Conservation (phyloP, 37 sponge, comb jelly and placozoan species). For the Ephydatia muelleri region DNA sequence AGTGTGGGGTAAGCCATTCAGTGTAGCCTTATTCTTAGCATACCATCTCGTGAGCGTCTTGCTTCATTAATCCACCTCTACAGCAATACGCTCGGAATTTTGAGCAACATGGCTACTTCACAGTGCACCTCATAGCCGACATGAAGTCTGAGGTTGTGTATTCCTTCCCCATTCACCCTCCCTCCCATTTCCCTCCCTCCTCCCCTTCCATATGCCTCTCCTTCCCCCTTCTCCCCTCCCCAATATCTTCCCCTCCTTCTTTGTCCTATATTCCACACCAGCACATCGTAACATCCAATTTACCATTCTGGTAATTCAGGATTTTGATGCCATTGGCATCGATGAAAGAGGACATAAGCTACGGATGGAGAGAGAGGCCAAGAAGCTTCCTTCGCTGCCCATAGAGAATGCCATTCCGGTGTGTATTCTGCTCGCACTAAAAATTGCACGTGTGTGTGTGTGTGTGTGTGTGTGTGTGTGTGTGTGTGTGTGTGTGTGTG, state of each 20-base stretch:
- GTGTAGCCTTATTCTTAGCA: background rate
- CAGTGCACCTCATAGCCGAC: constrained; percentile 30
- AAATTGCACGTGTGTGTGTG: background rate
- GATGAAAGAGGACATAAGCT: constrained; percentile 56
- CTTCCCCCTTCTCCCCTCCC: background rate
- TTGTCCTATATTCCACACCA: no score
- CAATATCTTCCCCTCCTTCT: no score
- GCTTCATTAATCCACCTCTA: background rate
- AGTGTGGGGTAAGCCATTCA: background rate
- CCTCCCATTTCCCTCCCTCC: background rate
- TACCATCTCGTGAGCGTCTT: background rate
- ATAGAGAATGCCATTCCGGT: constrained; percentile 63
- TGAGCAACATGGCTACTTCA: constrained; percentile 55
- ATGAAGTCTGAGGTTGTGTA: constrained; percentile 38
- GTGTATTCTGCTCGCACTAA: constrained; percentile 18
- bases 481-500: constrained; percentile 27
- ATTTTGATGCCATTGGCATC: constrained; percentile 73
- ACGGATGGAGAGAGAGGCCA: constrained; percentile 54
- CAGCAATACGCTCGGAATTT: constrained; percentile 48
- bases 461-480: background rate
- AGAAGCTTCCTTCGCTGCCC: constrained; percentile 41
- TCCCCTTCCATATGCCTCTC: background rate
- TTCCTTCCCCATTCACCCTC: no score
- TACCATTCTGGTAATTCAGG: constrained; percentile 27
- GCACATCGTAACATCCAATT: no score